Percentiles rank a stretch among this genome's conserved stretches.
These are phyloP conservation scores for Bradypus variegatus DNA, from an alignment of 2,797 vertebrate species.

Conservation along the genomic window DNA sequence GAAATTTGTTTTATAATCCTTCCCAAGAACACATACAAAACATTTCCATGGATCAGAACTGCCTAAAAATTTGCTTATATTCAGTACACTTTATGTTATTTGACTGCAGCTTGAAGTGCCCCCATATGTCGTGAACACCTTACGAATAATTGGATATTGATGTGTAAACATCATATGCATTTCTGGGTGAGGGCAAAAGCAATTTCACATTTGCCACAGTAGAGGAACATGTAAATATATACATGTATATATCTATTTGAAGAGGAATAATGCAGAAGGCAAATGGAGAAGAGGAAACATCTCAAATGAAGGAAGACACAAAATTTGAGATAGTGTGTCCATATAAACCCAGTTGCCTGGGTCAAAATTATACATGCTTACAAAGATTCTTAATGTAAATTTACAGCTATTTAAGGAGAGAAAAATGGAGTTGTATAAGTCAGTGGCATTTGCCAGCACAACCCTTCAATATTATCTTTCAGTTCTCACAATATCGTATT, in stretches of 20 bases:
- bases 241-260: not conserved
- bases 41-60: not conserved
- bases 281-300: not conserved
- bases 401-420: not conserved
- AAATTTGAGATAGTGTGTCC: not conserved
- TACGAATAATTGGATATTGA: not conserved
- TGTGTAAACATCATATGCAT: not conserved
- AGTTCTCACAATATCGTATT: not conserved
- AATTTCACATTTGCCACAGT: not conserved
- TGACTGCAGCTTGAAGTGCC: not conserved
- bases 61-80: not conserved
- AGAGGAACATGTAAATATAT: not conserved
- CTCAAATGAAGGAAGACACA: not conserved
- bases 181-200: not conserved
- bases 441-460: not conserved
- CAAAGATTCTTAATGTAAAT: not conserved
- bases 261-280: not conserved
- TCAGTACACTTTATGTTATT: not conserved
- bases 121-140: not conserved
- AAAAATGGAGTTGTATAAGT: not conserved
- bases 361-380: not conserved
- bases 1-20: not conserved
- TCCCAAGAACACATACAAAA: not conserved
- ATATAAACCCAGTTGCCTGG: not conserved
- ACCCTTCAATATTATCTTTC: not conserved